phyloP scores from a whole-genome alignment of 2,888 invertebrate species.

The Sphinx pinastri region DNA sequence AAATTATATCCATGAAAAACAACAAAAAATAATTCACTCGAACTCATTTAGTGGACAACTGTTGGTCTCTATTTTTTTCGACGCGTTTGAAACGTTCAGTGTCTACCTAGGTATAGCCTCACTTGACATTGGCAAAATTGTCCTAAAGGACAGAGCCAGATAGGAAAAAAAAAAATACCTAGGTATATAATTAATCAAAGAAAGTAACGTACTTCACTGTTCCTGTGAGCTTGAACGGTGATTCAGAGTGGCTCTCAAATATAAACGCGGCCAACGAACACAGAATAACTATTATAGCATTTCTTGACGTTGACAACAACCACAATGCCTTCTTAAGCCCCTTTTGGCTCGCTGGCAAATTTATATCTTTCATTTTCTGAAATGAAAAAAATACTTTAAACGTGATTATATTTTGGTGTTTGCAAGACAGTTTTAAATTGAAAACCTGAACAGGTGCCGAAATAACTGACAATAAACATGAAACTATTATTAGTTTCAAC shows the following conservation, averaged over 20 bases:
- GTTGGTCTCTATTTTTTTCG: too few relatives aligned
- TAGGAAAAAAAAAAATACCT: too few relatives aligned
- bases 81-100: too few relatives aligned
- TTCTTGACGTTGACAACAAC: slow-evolving; percentile 91
- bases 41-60: too few relatives aligned
- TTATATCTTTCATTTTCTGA: slow-evolving; percentile 90
- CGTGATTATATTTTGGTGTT: neutral
- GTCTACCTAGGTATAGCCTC: too few relatives aligned
- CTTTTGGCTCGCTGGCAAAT: slow-evolving; percentile 68
- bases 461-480: neutral
- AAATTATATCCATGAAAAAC: too few relatives aligned
- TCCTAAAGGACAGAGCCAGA: too few relatives aligned
- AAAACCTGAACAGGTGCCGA: too few relatives aligned
- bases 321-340: slow-evolving; percentile 86
- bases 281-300: slow-evolving; percentile 91
- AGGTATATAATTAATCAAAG: too few relatives aligned
- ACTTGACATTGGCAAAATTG: too few relatives aligned
- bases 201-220: slow-evolving; percentile 83
- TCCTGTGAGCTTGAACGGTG: slow-evolving; percentile 90
- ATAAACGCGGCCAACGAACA: slow-evolving; percentile 88
- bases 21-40: too few relatives aligned
- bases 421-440: neutral
- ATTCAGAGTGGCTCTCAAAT: slow-evolving; percentile 70
- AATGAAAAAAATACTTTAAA: slow-evolving; percentile 40
- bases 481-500: neutral